Base-by-base conservation (phyloP, 37 sponge, comb jelly and placozoan genomes). In the Halichondria panicea region DNA sequence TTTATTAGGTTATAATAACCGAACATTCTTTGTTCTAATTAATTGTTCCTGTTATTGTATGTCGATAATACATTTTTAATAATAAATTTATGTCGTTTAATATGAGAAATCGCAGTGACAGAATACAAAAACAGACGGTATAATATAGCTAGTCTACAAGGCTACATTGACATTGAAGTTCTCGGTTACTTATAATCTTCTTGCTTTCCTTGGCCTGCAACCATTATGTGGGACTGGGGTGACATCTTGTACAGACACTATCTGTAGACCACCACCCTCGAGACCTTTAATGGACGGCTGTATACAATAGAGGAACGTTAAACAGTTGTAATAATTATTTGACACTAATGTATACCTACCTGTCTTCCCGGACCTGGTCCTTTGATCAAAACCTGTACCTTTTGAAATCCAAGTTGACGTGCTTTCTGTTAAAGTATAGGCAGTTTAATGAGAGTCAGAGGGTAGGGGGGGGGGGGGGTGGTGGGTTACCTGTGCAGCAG, bases 201-300 rank as follows among this genome's bases (percentile, higher is more conserved):
- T 66, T 19, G 67, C 70, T 46, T 88, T 88, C 41, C 63, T 70
- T 52, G 94, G 92, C 24, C 64, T 68, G 56, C 94, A 93, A 19
- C 94, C 94, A 86, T 89, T 89, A 71, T 93, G 92, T 7, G 94
- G 94, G 0, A 93, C 43, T 21, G 94, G 94, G 0, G 94, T 93
- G 19, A 93, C 94, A 66, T 93, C 94, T 39, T 85, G 92, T 40
- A 93, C 71, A 22, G 68, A 70, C 21, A 64, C 55, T 30, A 93
- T 55, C 1, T 55, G 36, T 30, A 93, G 21, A 0, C 92, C 94
- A 31, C 92, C 92, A 19, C 63, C 54, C 60, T 89, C 75, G 9
- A 92, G 55, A 9, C 93, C 93, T 46, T 92, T 88, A 65, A 92
- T 11, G 0, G 93, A 74, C 28, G 86, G 71, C 93, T 92, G 44